Evolutionary conservation across 1,140 invertebrate species (phyloP).

Genomic region (Campoletis sonorensis): DNA sequence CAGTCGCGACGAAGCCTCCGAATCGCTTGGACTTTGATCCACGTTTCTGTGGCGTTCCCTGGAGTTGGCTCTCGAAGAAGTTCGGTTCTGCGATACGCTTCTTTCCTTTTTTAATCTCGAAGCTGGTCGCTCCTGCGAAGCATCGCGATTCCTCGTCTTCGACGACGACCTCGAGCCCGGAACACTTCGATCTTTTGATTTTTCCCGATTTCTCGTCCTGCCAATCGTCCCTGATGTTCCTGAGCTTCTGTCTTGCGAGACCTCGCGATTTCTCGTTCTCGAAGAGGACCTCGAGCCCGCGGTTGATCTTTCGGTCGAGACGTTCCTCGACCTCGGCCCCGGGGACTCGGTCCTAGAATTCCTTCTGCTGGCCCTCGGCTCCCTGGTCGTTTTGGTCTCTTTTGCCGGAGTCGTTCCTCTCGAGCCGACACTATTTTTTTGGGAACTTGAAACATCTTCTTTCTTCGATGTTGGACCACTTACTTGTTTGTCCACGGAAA

Average conservation of each 20-base stretch:
- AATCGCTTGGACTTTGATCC: slow-evolving; percentile 48
- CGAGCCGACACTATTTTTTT: slow-evolving; percentile 43
- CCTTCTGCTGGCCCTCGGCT: slow-evolving; percentile 45
- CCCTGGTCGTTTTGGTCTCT: slow-evolving; percentile 37
- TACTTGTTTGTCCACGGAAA: slow-evolving; percentile 12
- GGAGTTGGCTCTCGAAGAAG: slow-evolving; percentile 62
- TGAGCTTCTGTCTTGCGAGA: slow-evolving; percentile 45
- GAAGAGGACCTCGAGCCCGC: slow-evolving; percentile 50
- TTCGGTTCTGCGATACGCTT: slow-evolving; percentile 34
- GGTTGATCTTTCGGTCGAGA: slow-evolving; percentile 55
- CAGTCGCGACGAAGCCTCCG: slow-evolving; percentile 44
- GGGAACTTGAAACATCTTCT: slow-evolving; percentile 29
- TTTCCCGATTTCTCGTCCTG: slow-evolving; percentile 46
- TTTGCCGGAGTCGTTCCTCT: slow-evolving; percentile 54
- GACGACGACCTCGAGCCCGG: slow-evolving; percentile 51
- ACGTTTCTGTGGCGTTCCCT: slow-evolving; percentile 58
- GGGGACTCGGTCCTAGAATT: slow-evolving; percentile 61
- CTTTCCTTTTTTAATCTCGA: slow-evolving; percentile 26
- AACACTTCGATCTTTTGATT: slow-evolving; percentile 42
- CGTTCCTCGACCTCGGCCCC: slow-evolving; percentile 59
- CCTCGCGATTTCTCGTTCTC: slow-evolving; percentile 50
- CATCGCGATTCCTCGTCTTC: slow-evolving; percentile 48
- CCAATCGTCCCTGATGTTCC: slow-evolving; percentile 46
- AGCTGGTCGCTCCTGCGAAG: slow-evolving; percentile 38
- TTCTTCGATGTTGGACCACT: neutral